phyloP scores from a whole-genome alignment of 92 coral and sea anemone genomes.

The Parazoanthus atlanticus region DNA sequence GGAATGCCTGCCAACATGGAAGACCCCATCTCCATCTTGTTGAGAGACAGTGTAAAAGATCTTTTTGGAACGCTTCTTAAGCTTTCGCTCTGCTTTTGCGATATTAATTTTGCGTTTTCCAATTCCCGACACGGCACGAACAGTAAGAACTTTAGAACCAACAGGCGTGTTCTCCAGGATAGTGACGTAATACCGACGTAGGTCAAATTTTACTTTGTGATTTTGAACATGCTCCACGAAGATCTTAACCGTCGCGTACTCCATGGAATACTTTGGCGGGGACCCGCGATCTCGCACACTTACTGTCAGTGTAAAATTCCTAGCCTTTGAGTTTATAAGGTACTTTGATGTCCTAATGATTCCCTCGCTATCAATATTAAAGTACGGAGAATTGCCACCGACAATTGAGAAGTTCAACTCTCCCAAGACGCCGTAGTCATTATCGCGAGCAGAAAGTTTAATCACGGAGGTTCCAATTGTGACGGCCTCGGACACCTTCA shows the following conservation, averaged over 20 bases:
- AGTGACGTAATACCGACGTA: constrained; percentile 65
- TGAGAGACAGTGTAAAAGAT: constrained; percentile 70
- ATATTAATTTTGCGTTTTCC: constrained; percentile 36
- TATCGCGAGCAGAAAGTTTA: constrained; percentile 67
- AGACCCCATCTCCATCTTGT: constrained; percentile 43
- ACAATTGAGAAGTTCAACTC: constrained; percentile 64
- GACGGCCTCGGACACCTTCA: constrained; percentile 80
- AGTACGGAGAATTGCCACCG: constrained; percentile 56
- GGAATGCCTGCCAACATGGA: constrained; percentile 65
- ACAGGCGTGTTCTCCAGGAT: constrained; percentile 70
- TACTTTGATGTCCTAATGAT: constrained; percentile 59
- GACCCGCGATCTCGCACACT: constrained; percentile 71
- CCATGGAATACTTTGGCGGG: constrained; percentile 63
- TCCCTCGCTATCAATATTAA: constrained; percentile 73
- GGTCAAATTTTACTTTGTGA: constrained; percentile 77
- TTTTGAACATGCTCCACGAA: constrained; percentile 52
- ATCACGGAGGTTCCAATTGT: constrained; percentile 75
- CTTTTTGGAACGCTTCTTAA: constrained; percentile 47
- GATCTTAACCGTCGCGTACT: constrained; percentile 61
- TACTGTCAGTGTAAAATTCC: constrained; percentile 58
- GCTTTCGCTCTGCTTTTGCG: constrained; percentile 43
- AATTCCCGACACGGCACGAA: constrained; percentile 78
- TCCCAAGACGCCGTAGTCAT: constrained; percentile 68
- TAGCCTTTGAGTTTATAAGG: constrained; percentile 53
- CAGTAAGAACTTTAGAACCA: constrained; percentile 68